A percentile compares a stretch with the other conserved stretches of the same genome.
These are phyloP conservation scores for Bibio marci DNA, from an alignment of 2,888 invertebrate genomes.

Conservation along the genomic window DNA sequence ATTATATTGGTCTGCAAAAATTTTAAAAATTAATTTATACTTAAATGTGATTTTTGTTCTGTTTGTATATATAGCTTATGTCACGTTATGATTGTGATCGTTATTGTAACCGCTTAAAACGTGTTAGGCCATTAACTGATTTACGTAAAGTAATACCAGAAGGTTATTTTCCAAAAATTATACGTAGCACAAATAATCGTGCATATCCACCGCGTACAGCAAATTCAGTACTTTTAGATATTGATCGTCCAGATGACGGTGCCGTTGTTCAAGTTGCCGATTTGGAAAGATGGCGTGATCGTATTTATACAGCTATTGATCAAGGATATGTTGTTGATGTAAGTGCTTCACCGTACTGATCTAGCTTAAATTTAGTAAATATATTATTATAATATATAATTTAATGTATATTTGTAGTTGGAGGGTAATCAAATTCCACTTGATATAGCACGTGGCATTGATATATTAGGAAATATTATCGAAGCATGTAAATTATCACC, in stretches of 20 bases:
- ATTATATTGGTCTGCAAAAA: too few relatives aligned
- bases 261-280: constrained; percentile 34
- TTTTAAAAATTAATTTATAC: too few relatives aligned
- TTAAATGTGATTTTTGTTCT: neutral
- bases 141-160: constrained; percentile 53
- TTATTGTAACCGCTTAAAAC: constrained; percentile 16
- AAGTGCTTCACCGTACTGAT: constrained; percentile 22
- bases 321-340: constrained; percentile 44
- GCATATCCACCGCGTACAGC: constrained; percentile 54
- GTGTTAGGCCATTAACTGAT: constrained; percentile 26
- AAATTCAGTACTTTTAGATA: constrained; percentile 39
- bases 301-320: constrained; percentile 57
- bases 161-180: constrained; percentile 68
- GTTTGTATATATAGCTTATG: constrained; percentile 2
- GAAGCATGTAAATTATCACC: constrained; percentile 16
- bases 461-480: constrained; percentile 21
- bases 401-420: too few relatives aligned
- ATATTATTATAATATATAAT: neutral
- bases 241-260: constrained; percentile 46
- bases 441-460: constrained; percentile 19
- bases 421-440: too few relatives aligned
- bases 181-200: constrained; percentile 45
- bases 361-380: neutral
- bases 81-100: constrained; percentile 21
- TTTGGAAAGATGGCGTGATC: constrained; percentile 56